These are phyloP conservation scores for Aspiorhynchus laticeps DNA, from an alignment of 2,113 vertebrate species.

Conservation along the genomic window DNA sequence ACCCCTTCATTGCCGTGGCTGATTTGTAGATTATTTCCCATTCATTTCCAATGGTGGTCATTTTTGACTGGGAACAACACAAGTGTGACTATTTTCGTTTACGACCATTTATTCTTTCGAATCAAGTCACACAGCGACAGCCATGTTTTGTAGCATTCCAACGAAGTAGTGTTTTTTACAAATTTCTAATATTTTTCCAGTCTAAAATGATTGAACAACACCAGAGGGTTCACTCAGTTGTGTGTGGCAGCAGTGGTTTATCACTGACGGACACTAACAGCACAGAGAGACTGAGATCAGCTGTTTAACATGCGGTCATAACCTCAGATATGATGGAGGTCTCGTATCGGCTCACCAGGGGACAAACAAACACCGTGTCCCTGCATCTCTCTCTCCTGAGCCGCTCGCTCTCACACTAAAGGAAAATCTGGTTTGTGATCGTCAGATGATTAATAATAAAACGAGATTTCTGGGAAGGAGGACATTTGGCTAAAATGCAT, in stretches of 20 bases:
- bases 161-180: too few species aligned
- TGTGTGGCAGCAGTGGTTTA: neutral
- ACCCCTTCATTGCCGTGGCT: too few species aligned
- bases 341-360: neutral
- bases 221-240: too few species aligned
- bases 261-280: neutral
- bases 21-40: too few species aligned
- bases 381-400: neutral
- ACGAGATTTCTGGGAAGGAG: neutral
- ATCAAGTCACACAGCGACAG: too few species aligned
- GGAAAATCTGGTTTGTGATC: neutral
- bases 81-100: too few species aligned
- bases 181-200: too few species aligned
- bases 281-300: conserved; percentile 7
- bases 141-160: too few species aligned
- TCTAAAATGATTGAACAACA: too few species aligned
- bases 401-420: neutral
- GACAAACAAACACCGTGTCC: neutral
- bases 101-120: too few species aligned
- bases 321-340: neutral
- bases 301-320: neutral
- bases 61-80: too few species aligned
- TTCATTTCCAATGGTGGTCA: too few species aligned
- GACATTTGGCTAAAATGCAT: neutral
- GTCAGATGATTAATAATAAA: neutral